Base-by-base conservation (phyloP, 2,888 invertebrate species). In the Thecophora atra region DNA sequence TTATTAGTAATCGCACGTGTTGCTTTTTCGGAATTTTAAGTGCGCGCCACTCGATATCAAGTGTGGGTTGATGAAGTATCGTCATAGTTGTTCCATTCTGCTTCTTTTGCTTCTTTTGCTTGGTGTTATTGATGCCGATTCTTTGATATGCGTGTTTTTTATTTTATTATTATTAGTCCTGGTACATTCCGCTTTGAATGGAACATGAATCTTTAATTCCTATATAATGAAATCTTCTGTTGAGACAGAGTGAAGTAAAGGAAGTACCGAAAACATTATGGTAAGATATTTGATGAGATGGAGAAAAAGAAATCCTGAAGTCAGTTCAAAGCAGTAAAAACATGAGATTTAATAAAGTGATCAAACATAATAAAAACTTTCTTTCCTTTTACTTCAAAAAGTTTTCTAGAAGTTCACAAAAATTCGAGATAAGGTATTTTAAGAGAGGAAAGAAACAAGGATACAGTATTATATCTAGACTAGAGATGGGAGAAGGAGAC, bases 121-220 rank as follows among this genome's bases (percentile, higher is more conserved):
- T 63, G 42, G 58, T 47, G 42, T 19, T 52, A 56, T 66, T 60
- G 21, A 58, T 66, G 56, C 19, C 52, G 47, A 19, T 71, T 52
- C 21, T 66, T 66, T 30, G 19, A 52, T 70, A 37, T 63, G n/a
- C 21, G 54, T 37, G 19, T 13, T 70, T 70, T 70, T 28, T 19
- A 60, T 70, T 69, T 60, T 70, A 63, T 70, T 63, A 54, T 24
- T 26, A 28, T 15, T 26, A 44, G 6, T 37, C 37, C 21, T 51
- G 28, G n/a, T 24, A 42, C 47, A 24, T 56, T 64, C 11, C 62
- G 47, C 56, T 67, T 63, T 42, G 30, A 72, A 65, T 69, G 68
- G 70, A 71, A 58, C 63, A 63, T 70, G 68, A 73, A 75, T 72
- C 56, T 73, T 70, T 73, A 63, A 73, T 75, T 67, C 66, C 17